Evolutionary conservation across 2,113 vertebrate species (phyloP), one percentile per base, ranked within the genome.

Genomic region (Dicrurus megarhynchus): DNA sequence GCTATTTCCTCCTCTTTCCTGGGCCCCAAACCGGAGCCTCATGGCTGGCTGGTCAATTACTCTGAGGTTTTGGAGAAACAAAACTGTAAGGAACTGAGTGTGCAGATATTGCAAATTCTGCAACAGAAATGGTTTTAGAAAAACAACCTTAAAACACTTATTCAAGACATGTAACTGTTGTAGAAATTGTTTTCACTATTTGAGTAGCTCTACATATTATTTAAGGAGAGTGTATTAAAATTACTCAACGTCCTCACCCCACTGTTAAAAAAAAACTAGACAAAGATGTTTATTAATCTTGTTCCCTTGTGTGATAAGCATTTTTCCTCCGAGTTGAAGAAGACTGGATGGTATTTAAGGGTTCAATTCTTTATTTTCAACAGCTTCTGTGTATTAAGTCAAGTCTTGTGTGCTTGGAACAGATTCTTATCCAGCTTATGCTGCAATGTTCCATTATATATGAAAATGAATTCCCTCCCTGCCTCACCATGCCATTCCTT

Each of bases 351-450:
- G 5, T 78, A 44, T 75, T 83, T 81, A 70, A 57, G 11, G 33
- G 53, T 70, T 70, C 17, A 23, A 0, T 64, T 71, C 30, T 89
- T 89, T 83, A 50, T 22, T 90, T 95, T 59, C 39, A 92, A 22
- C 30, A 87, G n/a, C 26, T 90, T 83, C 41, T 53, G 32, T 28
- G 17, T 82, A 78, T 57, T 33, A 77, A n/a, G 57, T 69, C 23
- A 60, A 73, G 33, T 19, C 37, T 71, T 60, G 21, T 60, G 27
- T 52, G n/a, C 49, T 81, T 91, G 42, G 24, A 56, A 55, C 35
- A 91, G 74, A 90, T 91, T 37, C 60, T 87, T 53, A 84, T 10
- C 84, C n/a, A 74, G 13, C 11, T 89, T 91, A 35, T 18, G 32
- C 39, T 87, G n/a, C 50, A 1, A 0, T 30, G 41, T 35, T 68